Evolutionary conservation across 2,113 vertebrate species (phyloP).

Genomic region (Anoplopoma fimbria): DNA sequence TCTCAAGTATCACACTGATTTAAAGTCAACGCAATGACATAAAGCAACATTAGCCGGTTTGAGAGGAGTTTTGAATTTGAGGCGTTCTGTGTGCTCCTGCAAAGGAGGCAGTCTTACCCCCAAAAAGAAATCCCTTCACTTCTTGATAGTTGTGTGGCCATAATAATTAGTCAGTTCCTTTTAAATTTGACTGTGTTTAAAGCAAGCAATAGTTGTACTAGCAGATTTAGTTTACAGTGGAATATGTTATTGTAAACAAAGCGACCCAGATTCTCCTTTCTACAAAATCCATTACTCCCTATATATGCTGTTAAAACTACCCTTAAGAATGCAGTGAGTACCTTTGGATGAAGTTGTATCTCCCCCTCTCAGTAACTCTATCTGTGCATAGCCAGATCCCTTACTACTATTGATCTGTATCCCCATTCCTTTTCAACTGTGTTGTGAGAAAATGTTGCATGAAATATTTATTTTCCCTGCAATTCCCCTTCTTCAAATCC

Average conservation of each 20-base stretch:
- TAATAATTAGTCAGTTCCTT: not conserved
- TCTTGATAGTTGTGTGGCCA: not conserved
- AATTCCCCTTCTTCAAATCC: conserved; percentile 44
- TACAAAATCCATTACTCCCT: not conserved
- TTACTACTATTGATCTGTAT: conserved; percentile 57
- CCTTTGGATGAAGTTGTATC: conserved; percentile 25
- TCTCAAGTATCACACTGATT: too few relatives aligned
- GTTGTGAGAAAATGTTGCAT: conserved; percentile 56
- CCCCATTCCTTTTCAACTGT: conserved; percentile 44
- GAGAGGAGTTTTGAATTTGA: too few relatives aligned
- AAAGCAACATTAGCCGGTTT: too few relatives aligned
- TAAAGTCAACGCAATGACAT: too few relatives aligned
- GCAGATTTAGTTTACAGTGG: not conserved
- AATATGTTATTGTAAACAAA: conserved; percentile 5
- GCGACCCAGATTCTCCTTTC: not conserved
- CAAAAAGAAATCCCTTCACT: not conserved
- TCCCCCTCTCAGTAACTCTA: conserved; percentile 30
- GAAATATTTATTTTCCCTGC: conserved; percentile 70
- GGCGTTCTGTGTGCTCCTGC: too few relatives aligned
- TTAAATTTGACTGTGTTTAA: not conserved
- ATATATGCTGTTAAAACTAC: conserved; percentile 1
- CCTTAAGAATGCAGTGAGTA: not conserved
- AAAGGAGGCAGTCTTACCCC: too few relatives aligned
- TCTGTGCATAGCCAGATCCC: conserved; percentile 54
- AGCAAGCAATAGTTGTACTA: not conserved